Conservation (phyloP, 2,113 vertebrate genomes). For the Syrmaticus mikado region DNA sequence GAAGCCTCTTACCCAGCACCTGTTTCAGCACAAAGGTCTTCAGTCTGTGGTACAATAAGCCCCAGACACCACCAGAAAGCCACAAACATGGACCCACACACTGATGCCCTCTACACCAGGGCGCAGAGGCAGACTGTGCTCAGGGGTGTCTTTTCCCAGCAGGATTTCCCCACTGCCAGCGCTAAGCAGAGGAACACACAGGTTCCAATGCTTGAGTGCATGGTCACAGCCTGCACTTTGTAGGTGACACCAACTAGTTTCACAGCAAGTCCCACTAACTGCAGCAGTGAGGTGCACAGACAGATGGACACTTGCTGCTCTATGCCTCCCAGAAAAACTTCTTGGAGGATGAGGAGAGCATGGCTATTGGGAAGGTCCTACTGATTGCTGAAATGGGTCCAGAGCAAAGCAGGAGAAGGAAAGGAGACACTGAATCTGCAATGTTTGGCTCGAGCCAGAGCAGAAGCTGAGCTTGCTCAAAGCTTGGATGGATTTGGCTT, state of each 20-base stretch:
- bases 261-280: not conserved
- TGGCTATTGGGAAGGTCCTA: not conserved
- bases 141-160: not conserved
- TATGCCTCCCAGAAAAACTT: not conserved
- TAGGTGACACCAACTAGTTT: not conserved
- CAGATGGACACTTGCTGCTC: rapidly evolving
- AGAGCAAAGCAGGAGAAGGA: conserved; percentile 9
- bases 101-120: not conserved
- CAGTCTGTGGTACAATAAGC: not conserved
- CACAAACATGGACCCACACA: rapidly evolving
- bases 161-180: not conserved
- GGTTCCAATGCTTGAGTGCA: not conserved
- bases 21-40: not conserved
- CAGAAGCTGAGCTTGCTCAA: not conserved
- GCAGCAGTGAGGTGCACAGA: not conserved
- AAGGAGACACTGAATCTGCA: not conserved
- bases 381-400: not conserved
- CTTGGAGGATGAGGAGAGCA: not conserved
- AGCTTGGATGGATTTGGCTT: not conserved
- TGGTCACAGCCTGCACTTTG: not conserved
- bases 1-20: not conserved
- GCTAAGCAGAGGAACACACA: not conserved
- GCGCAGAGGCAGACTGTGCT: rapidly evolving
- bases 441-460: conserved; percentile 9
- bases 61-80: not conserved